Evolutionary conservation across 2,113 vertebrate species (phyloP).

Genomic region (Phaethornis superciliosus): DNA sequence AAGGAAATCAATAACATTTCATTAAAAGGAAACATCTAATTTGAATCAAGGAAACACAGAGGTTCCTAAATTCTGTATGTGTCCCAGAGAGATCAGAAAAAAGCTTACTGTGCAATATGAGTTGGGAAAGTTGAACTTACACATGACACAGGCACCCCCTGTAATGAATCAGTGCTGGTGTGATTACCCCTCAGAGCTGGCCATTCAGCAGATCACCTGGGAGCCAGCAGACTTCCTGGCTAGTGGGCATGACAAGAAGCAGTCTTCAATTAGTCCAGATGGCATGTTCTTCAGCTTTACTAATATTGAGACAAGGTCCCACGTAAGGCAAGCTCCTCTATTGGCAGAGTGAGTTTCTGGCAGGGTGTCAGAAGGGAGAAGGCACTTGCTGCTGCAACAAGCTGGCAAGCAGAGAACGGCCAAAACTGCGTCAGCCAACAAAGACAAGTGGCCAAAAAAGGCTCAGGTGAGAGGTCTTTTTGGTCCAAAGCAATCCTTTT

Average conservation of each 20-base stretch:
- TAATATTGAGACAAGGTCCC: neutral
- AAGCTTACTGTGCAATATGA: neutral
- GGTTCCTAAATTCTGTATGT: neutral
- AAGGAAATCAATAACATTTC: neutral
- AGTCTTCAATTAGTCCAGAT: neutral
- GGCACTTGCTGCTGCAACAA: neutral
- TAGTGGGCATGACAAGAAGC: neutral
- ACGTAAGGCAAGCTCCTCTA: neutral
- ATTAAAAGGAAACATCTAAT: neutral
- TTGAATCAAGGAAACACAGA: neutral
- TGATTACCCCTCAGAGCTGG: neutral
- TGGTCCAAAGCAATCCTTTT: neutral
- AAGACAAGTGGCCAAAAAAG: neutral
- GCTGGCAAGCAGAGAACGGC: neutral
- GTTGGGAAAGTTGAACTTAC: neutral
- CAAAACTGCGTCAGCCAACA: neutral
- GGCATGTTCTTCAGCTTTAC: neutral
- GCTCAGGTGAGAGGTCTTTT: neutral
- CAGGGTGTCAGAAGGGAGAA: neutral
- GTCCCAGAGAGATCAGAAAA: neutral
- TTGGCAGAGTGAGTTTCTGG: neutral
- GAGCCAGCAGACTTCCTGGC: neutral
- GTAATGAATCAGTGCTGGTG: neutral
- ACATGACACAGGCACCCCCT: accelerated
- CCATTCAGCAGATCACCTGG: neutral